phyloP scores from a whole-genome alignment of 2,113 vertebrate genomes.

The Apeltes quadracus region DNA sequence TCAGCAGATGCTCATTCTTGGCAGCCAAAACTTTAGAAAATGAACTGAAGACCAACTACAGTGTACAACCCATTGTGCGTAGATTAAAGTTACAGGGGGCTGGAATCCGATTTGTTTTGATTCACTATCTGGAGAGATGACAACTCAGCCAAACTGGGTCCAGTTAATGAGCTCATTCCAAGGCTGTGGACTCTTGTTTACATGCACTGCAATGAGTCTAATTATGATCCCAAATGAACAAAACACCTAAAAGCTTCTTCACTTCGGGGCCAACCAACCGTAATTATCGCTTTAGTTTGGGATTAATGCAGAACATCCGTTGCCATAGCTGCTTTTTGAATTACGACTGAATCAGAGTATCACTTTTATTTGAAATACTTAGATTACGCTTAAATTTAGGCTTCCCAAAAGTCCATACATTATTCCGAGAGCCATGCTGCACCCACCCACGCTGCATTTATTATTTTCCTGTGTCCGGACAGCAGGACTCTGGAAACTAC shows the following conservation, averaged over 20 bases:
- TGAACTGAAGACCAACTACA: neutral
- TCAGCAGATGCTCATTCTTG: neutral
- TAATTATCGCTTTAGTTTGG: neutral
- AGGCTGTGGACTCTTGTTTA: conserved; percentile 36
- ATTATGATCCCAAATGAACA: conserved; percentile 44
- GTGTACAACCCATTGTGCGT: conserved; percentile 24
- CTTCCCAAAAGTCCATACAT: conserved; percentile 6
- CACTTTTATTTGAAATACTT: neutral
- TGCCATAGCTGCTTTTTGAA: neutral
- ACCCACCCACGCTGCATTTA: conserved; percentile 26
- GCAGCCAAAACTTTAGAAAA: neutral
- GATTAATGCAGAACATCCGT: conserved; percentile 9
- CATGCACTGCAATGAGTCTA: conserved; percentile 5
- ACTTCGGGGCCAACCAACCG: conserved; percentile 24
- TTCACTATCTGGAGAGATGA: conserved; percentile 27
- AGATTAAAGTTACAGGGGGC: conserved; percentile 37
- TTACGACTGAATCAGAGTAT: neutral
- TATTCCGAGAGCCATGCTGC: conserved; percentile 37
- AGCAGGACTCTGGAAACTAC: conserved; percentile 24
- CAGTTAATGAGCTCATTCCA: conserved; percentile 52
- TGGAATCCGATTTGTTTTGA: conserved; percentile 43
- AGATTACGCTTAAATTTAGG: neutral
- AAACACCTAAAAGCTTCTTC: neutral
- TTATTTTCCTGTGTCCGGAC: conserved; percentile 39
- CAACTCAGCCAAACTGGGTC: conserved; percentile 32